phyloP scores from a whole-genome alignment of 2,888 invertebrate genomes.

The Zootermopsis nevadensis region DNA sequence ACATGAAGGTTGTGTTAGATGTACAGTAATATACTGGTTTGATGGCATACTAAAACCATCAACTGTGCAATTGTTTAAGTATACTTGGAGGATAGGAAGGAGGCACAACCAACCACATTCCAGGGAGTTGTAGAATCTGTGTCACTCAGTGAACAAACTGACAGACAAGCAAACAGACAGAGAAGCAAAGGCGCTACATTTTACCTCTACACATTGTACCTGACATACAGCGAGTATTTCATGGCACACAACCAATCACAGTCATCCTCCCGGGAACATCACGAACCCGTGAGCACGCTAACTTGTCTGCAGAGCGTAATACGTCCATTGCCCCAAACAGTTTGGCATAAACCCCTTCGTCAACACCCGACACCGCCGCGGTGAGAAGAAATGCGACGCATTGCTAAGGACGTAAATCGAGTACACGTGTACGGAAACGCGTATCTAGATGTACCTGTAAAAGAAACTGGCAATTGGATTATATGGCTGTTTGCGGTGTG shows the following conservation, averaged over 20 bases:
- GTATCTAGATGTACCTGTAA: not conserved
- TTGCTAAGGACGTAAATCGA: no score
- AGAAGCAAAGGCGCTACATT: not conserved
- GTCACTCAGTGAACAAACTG: constrained; percentile 4
- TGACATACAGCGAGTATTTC: not conserved
- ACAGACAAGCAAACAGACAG: not conserved
- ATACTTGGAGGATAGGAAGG: not conserved
- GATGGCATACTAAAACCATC: no score
- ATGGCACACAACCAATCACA: not conserved
- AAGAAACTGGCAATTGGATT: not conserved
- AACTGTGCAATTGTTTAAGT: not conserved
- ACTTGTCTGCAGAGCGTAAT: not conserved
- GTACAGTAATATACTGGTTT: no score
- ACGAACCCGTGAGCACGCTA: not conserved
- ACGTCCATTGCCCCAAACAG: no score
- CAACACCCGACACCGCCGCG: no score
- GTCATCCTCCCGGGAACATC: not conserved
- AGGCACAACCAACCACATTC: not conserved
- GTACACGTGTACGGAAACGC: no score
- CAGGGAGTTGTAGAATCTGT: not conserved
- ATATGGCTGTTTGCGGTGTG: not conserved
- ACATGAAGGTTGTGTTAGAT: no score
- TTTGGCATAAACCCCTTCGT: no score
- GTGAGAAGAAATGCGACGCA: no score
- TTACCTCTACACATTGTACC: not conserved